phyloP scores from a whole-genome alignment of 2,797 vertebrate species.

The Nothura maculosa region DNA sequence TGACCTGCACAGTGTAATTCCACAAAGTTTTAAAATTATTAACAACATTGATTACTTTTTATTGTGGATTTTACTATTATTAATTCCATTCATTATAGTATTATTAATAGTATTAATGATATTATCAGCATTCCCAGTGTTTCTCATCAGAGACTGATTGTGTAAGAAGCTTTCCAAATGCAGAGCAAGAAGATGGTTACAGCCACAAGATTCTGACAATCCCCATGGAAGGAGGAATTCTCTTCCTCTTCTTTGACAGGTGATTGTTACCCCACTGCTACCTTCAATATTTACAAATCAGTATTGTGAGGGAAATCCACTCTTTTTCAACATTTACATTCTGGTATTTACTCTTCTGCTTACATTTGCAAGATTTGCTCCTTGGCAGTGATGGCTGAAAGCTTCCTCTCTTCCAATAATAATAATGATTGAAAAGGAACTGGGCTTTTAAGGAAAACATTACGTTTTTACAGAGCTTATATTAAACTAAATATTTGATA shows the following conservation, averaged over 20 bases:
- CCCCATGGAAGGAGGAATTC: fast-evolving
- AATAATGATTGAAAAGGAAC: background rate
- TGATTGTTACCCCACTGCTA: background rate
- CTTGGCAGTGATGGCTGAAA: background rate
- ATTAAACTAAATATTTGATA: background rate
- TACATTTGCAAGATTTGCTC: slow-evolving; percentile 2
- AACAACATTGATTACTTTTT: background rate
- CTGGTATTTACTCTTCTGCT: background rate
- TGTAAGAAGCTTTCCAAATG: background rate
- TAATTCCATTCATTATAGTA: background rate
- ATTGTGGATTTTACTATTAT: background rate
- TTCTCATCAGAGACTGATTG: background rate
- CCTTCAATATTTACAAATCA: background rate
- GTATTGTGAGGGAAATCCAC: background rate
- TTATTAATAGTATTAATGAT: background rate
- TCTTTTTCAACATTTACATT: slow-evolving; percentile 11
- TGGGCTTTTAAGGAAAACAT: background rate
- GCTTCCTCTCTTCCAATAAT: background rate
- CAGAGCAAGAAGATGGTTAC: background rate
- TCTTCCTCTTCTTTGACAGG: background rate
- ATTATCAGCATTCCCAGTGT: background rate
- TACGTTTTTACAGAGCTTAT: background rate
- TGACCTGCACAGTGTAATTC: background rate
- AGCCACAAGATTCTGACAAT: background rate
- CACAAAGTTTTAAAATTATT: background rate